Conservation (phyloP, 2,797 vertebrate genomes). For the Semaprochilodus insignis region DNA sequence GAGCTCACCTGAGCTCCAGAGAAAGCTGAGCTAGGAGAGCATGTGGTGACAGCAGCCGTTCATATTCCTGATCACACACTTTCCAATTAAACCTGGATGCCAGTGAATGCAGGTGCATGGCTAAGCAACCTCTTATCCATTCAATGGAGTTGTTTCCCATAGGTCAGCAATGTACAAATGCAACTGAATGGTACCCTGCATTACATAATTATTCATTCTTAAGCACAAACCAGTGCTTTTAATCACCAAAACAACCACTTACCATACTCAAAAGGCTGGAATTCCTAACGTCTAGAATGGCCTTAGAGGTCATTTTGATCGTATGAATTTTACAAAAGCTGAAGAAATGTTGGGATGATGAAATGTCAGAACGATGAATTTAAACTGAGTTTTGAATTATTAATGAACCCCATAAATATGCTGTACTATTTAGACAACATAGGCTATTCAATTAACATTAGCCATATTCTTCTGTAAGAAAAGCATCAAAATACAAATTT, state of each 20-base stretch:
- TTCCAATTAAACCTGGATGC: conserved; percentile 18
- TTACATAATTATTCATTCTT: neutral
- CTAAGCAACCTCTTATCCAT: conserved; percentile 27
- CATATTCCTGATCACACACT: conserved; percentile 46
- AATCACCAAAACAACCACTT: conserved; percentile 24
- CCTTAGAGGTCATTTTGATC: too few species aligned
- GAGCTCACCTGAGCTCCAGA: neutral
- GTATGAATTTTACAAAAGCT: too few species aligned
- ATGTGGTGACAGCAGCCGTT: conserved; percentile 16
- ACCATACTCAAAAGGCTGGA: neutral
- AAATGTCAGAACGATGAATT: too few species aligned
- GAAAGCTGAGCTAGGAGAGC: conserved; percentile 10
- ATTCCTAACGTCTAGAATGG: too few species aligned
- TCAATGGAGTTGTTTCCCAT: conserved; percentile 34
- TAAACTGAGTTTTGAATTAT: too few species aligned
- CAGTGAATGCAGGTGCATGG: conserved; percentile 28
- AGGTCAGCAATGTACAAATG: conserved; percentile 30
- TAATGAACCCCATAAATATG: too few species aligned
- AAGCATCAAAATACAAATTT: too few species aligned
- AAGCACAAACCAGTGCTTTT: neutral
- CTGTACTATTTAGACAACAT: too few species aligned
- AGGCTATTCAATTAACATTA: too few species aligned
- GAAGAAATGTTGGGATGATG: too few species aligned
- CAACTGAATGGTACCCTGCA: neutral
- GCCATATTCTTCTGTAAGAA: too few species aligned